These are phyloP conservation scores for Chaitophorus viminalis DNA, from an alignment of 2,888 invertebrate species.

Conservation along the genomic window DNA sequence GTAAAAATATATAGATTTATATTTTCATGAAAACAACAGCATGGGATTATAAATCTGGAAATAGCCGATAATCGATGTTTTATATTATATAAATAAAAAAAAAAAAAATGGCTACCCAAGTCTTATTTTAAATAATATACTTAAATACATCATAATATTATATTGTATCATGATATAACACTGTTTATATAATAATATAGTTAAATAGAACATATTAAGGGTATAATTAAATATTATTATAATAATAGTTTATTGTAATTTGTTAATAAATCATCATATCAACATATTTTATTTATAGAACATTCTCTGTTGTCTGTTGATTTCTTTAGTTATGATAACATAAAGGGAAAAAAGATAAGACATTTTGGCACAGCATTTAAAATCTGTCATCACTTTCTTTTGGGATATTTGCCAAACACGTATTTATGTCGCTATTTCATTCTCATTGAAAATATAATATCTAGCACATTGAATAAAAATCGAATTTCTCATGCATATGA, in stretches of 20 bases:
- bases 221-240: no score
- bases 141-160: no score
- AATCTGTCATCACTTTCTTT: not conserved
- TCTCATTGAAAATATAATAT: not conserved
- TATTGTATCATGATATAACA: no score
- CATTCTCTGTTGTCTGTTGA: not conserved
- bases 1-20: not conserved
- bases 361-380: not conserved
- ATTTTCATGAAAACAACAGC: not conserved
- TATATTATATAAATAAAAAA: not conserved
- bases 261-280: no score
- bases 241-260: no score
- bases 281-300: not conserved
- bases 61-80: not conserved
- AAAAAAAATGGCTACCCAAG: not conserved
- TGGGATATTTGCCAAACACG: not conserved
- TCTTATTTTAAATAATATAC: no score
- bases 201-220: no score
- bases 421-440: not conserved
- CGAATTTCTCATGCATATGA: not conserved
- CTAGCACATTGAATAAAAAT: not conserved
- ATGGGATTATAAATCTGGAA: not conserved
- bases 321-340: not conserved
- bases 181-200: no score
- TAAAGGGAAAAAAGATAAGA: not conserved